These are phyloP conservation scores for Pteronotus mesoamericanus DNA, from an alignment of 2,797 vertebrate species.

Conservation along the genomic window DNA sequence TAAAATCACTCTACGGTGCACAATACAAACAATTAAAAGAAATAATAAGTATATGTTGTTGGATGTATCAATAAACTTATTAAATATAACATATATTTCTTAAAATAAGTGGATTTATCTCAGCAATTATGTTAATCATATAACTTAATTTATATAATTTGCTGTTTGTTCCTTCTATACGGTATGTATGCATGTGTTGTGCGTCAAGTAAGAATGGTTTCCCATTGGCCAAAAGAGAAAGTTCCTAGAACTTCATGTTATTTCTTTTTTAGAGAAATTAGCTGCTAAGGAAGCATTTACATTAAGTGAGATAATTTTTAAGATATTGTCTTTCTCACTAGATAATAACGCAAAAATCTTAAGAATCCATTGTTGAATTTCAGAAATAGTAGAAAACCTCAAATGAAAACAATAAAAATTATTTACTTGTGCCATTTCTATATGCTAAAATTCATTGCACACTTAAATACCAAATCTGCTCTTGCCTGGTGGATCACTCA, in stretches of 20 bases:
- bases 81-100: background rate
- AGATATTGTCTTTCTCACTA: background rate
- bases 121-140: background rate
- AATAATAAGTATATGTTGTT: background rate
- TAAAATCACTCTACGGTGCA: background rate
- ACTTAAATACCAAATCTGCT: background rate
- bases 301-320: background rate
- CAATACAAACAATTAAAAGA: background rate
- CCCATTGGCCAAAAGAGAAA: background rate
- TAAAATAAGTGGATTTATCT: background rate
- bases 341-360: background rate
- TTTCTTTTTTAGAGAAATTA: background rate
- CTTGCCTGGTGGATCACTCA: background rate
- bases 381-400: background rate
- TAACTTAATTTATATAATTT: background rate
- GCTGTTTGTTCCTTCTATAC: background rate
- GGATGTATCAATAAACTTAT: background rate
- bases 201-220: background rate
- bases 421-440: background rate
- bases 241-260: background rate
- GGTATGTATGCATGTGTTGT: background rate
- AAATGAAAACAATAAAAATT: background rate
- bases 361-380: background rate
- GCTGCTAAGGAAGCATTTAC: background rate
- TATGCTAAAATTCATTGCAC: background rate